phyloP scores from a whole-genome alignment of 2,113 vertebrate species.

The Oncorhynchus clarkii region DNA sequence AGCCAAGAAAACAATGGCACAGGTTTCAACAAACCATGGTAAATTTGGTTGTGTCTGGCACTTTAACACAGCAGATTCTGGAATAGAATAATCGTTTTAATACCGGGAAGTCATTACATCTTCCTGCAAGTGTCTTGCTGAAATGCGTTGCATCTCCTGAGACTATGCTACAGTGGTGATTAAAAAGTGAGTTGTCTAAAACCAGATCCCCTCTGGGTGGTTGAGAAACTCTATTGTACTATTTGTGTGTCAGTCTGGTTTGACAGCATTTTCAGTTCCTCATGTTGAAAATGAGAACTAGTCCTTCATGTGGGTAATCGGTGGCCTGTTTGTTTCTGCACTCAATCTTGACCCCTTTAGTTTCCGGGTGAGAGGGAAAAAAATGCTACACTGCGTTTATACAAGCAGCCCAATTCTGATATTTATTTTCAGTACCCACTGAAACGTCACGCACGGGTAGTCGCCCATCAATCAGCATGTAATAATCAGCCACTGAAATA shows the following conservation, averaged over 20 bases:
- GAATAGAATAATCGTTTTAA: not conserved
- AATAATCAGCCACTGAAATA: too few species aligned
- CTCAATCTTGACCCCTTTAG: conserved; percentile 13
- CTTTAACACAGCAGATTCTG: too few species aligned
- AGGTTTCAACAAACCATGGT: not conserved
- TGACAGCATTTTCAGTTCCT: not conserved
- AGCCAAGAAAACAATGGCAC: too few species aligned
- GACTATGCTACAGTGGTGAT: conserved; percentile 32
- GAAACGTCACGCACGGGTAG: too few species aligned
- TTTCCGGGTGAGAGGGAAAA: too few species aligned
- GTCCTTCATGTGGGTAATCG: not conserved
- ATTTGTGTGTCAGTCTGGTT: too few species aligned
- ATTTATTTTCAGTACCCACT: too few species aligned
- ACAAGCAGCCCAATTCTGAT: too few species aligned
- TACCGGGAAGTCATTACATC: not conserved
- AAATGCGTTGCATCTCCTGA: conserved; percentile 28
- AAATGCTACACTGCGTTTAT: too few species aligned
- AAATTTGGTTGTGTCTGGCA: too few species aligned
- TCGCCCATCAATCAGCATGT: too few species aligned
- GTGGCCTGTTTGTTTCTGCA: not conserved
- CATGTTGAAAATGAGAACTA: not conserved
- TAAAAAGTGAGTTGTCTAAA: conserved; percentile 48
- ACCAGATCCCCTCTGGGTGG: conserved; percentile 4
- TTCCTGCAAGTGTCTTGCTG: not conserved
- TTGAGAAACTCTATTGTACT: not conserved